These are phyloP conservation scores for Dasyornis broadbenti DNA, from an alignment of 2,113 vertebrate genomes.

Conservation along the genomic window DNA sequence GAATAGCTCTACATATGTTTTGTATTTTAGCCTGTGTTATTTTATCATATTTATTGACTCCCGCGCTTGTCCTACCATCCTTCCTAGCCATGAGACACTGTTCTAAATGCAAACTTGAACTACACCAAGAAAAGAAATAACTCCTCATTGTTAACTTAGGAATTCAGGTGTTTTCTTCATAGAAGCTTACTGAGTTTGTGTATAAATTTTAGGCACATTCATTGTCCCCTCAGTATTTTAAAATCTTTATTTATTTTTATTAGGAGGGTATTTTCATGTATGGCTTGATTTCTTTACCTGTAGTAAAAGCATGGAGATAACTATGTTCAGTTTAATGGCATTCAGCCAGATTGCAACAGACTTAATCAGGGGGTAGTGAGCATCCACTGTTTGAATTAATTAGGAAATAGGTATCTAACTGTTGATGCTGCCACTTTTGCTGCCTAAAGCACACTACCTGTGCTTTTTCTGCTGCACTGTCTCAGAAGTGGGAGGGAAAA, in stretches of 20 bases:
- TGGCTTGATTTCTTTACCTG: neutral
- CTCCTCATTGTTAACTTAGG: neutral
- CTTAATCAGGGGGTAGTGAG: conserved; percentile 6
- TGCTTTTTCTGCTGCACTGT: neutral
- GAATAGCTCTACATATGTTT: neutral
- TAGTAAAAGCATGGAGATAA: neutral
- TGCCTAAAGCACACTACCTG: neutral
- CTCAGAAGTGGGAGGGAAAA: neutral
- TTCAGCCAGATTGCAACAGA: neutral
- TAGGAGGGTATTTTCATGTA: neutral
- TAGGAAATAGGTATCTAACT: conserved; percentile 9
- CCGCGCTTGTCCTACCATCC: neutral
- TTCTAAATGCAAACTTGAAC: neutral
- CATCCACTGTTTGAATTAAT: conserved; percentile 31
- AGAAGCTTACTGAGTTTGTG: neutral
- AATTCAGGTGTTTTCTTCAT: neutral
- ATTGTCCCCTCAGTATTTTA: neutral
- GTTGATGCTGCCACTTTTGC: neutral
- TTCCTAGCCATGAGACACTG: neutral
- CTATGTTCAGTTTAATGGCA: neutral
- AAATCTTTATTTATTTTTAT: neutral
- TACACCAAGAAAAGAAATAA: neutral
- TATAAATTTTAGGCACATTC: neutral
- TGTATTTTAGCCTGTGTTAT: neutral
- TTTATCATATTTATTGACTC: neutral